Percentiles rank a stretch among this genome's conserved stretches.
Evolutionary conservation across 2,888 invertebrate species (phyloP).

Genomic region (Yponomeuta evonymella): DNA sequence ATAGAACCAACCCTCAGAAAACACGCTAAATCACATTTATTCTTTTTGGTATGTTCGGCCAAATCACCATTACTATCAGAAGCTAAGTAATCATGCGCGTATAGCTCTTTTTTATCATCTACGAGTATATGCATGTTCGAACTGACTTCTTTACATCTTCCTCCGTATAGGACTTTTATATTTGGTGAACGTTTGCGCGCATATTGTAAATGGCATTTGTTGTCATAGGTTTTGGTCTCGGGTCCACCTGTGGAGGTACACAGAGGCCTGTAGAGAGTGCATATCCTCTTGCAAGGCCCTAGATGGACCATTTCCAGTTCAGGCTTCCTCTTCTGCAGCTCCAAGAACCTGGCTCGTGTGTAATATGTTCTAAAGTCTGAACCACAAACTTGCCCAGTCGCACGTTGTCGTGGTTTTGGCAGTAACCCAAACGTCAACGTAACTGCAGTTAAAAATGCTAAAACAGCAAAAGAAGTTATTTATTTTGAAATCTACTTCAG

Average conservation of each 20-base stretch:
- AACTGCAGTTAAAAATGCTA: background rate
- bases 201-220: conserved; percentile 24
- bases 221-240: conserved; percentile 26
- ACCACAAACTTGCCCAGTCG: conserved; percentile 24
- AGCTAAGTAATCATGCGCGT: no score
- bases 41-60: no score
- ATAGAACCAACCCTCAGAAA: no score
- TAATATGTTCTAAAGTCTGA: conserved; percentile 27
- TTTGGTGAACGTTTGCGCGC: background rate
- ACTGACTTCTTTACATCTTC: background rate
- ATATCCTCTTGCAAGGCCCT: conserved; percentile 26
- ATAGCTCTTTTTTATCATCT: no score
- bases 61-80: no score
- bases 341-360: conserved; percentile 19
- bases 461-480: background rate
- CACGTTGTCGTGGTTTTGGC: background rate
- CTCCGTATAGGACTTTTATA: background rate
- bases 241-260: conserved; percentile 22
- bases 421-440: background rate
- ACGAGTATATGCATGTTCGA: no score
- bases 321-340: conserved; percentile 22
- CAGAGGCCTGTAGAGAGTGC: conserved; percentile 26
- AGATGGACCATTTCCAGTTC: conserved; percentile 23
- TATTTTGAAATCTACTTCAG: no score
- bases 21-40: no score